Conservation (phyloP, 2,888 invertebrate genomes). For the Pristionchus arcanus region DNA sequence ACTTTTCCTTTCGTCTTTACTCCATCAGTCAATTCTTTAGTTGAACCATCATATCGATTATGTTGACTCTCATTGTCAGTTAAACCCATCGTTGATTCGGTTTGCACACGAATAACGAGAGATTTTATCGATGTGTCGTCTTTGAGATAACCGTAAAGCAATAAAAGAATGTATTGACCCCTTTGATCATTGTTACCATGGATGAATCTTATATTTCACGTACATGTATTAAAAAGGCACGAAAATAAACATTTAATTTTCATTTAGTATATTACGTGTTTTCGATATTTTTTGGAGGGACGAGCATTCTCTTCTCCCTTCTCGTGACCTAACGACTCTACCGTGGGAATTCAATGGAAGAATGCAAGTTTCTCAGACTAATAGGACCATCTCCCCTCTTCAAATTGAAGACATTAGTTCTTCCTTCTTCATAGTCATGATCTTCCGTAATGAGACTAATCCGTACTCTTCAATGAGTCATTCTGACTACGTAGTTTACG, state of each 20-base stretch:
- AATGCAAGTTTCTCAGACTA: neutral
- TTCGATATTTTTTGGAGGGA: too few species aligned
- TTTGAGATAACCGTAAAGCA: neutral
- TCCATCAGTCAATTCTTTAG: neutral
- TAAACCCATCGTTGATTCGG: neutral
- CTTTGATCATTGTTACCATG: neutral
- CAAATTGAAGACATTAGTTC: neutral
- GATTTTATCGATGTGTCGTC: neutral
- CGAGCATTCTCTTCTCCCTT: too few species aligned
- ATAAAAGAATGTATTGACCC: neutral
- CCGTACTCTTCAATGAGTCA: neutral
- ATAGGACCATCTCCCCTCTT: neutral
- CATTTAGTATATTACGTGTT: too few species aligned
- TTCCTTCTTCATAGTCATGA: neutral
- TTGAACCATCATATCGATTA: conserved; percentile 21
- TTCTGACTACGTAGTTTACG: neutral
- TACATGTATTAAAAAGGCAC: neutral
- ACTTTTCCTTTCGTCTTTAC: neutral
- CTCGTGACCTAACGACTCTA: neutral
- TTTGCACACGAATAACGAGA: neutral
- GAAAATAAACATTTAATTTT: neutral
- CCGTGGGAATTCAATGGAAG: neutral
- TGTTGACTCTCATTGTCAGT: neutral
- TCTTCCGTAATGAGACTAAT: neutral
- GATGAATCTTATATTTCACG: neutral